Conservation (phyloP, 2,888 invertebrate species). For the Chrysomela aeneicollis region DNA sequence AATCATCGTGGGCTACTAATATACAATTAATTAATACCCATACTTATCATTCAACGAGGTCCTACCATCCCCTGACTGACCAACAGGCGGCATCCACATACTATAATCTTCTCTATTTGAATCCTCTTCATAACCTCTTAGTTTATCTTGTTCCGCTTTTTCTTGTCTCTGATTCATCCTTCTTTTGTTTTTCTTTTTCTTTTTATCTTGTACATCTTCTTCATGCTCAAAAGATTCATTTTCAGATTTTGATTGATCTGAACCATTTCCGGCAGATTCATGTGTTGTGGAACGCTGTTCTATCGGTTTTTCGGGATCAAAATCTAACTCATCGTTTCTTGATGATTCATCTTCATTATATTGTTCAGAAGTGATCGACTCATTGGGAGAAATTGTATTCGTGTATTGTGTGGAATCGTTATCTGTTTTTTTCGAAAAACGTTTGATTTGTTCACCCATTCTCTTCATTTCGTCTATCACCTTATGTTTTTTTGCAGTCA, state of each 20-base stretch:
- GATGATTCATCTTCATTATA: not conserved
- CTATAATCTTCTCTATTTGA: slow-evolving; percentile 71
- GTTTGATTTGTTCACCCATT: slow-evolving; percentile 46
- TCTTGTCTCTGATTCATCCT: slow-evolving; percentile 54
- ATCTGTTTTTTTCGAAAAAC: slow-evolving; percentile 46
- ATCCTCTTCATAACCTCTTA: slow-evolving; percentile 60
- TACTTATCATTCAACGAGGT: slow-evolving; percentile 80
- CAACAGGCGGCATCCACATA: slow-evolving; percentile 79
- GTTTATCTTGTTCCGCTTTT: slow-evolving; percentile 47
- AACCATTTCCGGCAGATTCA: slow-evolving; percentile 20
- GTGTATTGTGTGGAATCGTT: slow-evolving; percentile 34
- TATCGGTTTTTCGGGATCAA: not conserved
- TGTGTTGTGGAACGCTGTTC: not conserved
- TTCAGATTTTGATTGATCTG: slow-evolving; percentile 23
- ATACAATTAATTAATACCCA: slow-evolving; percentile 68
- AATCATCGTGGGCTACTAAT: no score
- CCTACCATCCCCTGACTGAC: slow-evolving; percentile 80
- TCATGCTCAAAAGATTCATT: slow-evolving; percentile 17
- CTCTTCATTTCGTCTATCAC: slow-evolving; percentile 46
- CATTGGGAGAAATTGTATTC: slow-evolving; percentile 9
- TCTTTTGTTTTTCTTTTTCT: slow-evolving; percentile 53
- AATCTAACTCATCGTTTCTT: not conserved
- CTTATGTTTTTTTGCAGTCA: slow-evolving; percentile 48
- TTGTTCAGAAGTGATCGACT: not conserved
- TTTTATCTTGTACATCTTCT: slow-evolving; percentile 35